Evolutionary conservation across 2,888 invertebrate species (phyloP), one percentile per base, ranked within the genome.

Genomic region (Tinea pellionella): DNA sequence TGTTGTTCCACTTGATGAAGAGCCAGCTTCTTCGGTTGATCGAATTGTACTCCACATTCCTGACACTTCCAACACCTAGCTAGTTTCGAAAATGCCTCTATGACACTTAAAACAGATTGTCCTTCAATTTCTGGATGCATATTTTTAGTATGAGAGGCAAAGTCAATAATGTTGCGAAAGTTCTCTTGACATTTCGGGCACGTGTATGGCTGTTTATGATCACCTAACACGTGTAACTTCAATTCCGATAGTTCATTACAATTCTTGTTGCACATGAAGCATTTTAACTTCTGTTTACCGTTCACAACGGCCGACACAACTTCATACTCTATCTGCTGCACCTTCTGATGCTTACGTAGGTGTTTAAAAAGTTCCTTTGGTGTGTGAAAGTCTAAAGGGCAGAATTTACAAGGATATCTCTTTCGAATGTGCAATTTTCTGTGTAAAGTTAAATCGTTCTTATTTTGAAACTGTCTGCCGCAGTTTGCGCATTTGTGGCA

Each of bases 31-130:
- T 59, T 29, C 3, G 61, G 84, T 80, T 63, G 84, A 80, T 82
- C 77, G 58, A 86, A 86, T 61, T 87, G 86, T 9, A 79, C 59
- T 0, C 77, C 77, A 56, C 87, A 87, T 53, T 81, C 83, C n/a
- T 84, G 82, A 58, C 87, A 87, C 63, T 85, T 87, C 87, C 87
- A 87, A n/a, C 83, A 83, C 63, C 80, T 75, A 0, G 83, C 78
- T 37, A 87, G 63, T 63, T 77, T 79, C 0, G 83, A 81, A 61
- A 85, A 85, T 0, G 86, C 85, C 69, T 84, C 81, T 0, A 87
- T 65, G 1, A 84, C 83, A 60, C 84, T 78, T 41, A 87, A 64
- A 1, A 86, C 82, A 0, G 80, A 78, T 58, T 82, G 77, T 0
- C 80, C 80, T 65, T 80, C 81, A 0, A 82, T 73, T 61, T 83